Base-by-base conservation (phyloP, 1,140 invertebrate genomes). In the Diorhabda sublineata region DNA sequence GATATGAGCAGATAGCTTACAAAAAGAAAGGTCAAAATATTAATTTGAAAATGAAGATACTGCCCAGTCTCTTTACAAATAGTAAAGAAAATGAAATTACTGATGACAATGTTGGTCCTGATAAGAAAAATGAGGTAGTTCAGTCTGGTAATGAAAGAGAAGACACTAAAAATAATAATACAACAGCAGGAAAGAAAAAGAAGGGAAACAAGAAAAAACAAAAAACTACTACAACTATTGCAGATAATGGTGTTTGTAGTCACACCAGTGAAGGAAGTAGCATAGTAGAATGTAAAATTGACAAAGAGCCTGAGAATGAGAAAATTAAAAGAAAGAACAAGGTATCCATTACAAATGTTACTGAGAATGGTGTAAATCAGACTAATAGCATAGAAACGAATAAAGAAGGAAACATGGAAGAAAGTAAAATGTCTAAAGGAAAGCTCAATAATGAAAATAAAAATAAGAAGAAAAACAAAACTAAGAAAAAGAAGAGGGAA, bases 1-100 rank as follows among this genome's bases (percentile, higher is more conserved):
- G 85, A 70, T 89, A 89, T 67, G 96, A 98, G 72, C 84, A 91
- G 44, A 87, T 88, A 69, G 86, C 87, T 2, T 98, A 91, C 80
- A 80, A 87, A 68, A 85, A 88, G 66, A 96, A 94, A 82, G 87
- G 88, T 0, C 83, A 85, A 59, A 92, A 96, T 81, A 79, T 88
- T 47, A 79, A 83, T 4, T 82, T 92, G 1, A 97, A 97, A 80
- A 88, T 85, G 73, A 96, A 93, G 83, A 85, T 96, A 76, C 84
- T 98, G n/a, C 86, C 87, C n/a, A 95, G 93, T 79, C 81, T 96
- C 47, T 96, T 90, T 70, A 45, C 65, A 52, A 66, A 76, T 52
- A 64, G 71, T 76, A 62, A 64, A 71, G 68, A 61, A 71, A 60
- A 64, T 42, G 44, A 60, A 68, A 47, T 66, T 61, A 41, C 6